Percentiles rank a stretch among this genome's conserved stretches.
Evolutionary conservation across 92 coral and sea anemone genomes (phyloP).

Genomic region (Phenganax subtilis): DNA sequence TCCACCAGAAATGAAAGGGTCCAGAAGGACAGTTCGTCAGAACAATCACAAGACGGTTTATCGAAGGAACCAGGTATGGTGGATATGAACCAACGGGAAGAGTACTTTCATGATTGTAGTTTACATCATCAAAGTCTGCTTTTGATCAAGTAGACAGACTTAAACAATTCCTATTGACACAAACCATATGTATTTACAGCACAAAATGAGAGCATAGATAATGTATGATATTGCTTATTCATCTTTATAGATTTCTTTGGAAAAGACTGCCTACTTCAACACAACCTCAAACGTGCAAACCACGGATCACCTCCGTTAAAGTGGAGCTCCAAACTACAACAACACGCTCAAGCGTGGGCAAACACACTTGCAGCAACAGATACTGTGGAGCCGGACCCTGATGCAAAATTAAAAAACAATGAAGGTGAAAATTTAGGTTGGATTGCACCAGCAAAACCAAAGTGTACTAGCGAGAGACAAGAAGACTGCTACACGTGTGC

Average conservation of each 20-base stretch:
- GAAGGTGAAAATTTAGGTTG: constrained; percentile 88
- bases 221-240: not conserved
- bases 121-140: too few species aligned
- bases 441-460: constrained; percentile 72
- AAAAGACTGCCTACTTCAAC: constrained; percentile 68
- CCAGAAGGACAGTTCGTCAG: not conserved
- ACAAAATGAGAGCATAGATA: not conserved
- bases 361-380: constrained; percentile 63
- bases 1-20: not conserved
- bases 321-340: constrained; percentile 74
- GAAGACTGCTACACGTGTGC: constrained; percentile 63
- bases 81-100: not conserved
- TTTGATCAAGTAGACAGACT: too few species aligned
- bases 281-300: constrained; percentile 62
- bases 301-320: constrained; percentile 72
- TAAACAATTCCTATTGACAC: too few species aligned
- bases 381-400: constrained; percentile 58
- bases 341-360: constrained; percentile 80
- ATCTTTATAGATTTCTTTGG: constrained; percentile 40
- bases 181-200: too few species aligned
- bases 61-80: constrained; percentile 14
- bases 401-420: constrained; percentile 45
- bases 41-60: not conserved
- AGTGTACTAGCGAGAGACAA: constrained; percentile 54
- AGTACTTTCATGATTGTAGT: not conserved